Base-by-base conservation (phyloP, 2,797 vertebrate genomes). In the Momotus momota region DNA sequence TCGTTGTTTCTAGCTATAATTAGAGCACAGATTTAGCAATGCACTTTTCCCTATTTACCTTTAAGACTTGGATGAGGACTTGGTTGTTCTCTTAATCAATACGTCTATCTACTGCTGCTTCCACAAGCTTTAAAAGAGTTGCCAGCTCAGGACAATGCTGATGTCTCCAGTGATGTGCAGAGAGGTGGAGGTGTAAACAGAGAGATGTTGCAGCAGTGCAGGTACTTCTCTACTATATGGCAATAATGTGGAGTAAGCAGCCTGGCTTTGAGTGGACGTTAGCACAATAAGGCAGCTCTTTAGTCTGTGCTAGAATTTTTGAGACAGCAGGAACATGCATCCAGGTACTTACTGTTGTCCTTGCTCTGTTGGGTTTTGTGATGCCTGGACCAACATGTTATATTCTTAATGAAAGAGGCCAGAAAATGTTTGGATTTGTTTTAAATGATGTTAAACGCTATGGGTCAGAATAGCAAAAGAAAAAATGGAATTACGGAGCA, bases 41-140 rank as follows among this genome's bases (percentile, higher is more conserved):
- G 57, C 19, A 45, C 43, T 92, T 83, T 54, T 10, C 35, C 51
- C 35, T 94, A 40, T 93, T 93, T 93, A 87, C 43, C 73, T 83
- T 16, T 62, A 79, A 78, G 71, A 54, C 64, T 79, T 72, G 77
- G 60, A 82, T 90, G 77, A 96, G 38, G 77, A 82, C 64, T 92
- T 70, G 55, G 71, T 74, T 69, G 49, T 66, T 95, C 65, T 90
- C 29, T 74, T 66, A 93, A 94, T 94, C 81, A 29, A 92, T 91
- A 86, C 5, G 31, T 83, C 81, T 71, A 70, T 38, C 46, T 88
- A 55, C 31, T 80, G 35, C 66, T 91, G 43, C 77, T 85, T 97
- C 79, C 80, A 84, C 33, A 81, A 69, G 38, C 78, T 96, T 93
- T 96, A 92, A 94, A 84, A 87, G 93, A 87, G 80, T 75, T 91